phyloP scores from a whole-genome alignment of 2,888 invertebrate species.

The Orchesella flavescens region DNA sequence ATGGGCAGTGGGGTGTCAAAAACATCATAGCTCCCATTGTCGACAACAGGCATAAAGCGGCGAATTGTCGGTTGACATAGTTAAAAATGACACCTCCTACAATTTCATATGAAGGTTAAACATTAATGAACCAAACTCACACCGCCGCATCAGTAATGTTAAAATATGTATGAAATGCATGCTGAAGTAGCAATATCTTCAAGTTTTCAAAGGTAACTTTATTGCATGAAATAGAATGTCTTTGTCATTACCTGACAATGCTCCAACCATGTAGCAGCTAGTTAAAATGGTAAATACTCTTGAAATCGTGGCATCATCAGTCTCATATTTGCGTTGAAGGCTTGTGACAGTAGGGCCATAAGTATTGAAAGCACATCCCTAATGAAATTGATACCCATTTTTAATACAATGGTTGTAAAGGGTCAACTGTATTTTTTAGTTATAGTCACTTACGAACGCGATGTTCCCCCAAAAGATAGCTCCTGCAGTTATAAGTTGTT shows the following conservation, averaged over 20 bases:
- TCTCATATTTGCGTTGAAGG: constrained; percentile 61
- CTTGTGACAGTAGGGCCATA: constrained; percentile 64
- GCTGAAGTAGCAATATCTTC: not conserved
- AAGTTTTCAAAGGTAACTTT: not conserved
- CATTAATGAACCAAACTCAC: no score
- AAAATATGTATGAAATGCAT: no score
- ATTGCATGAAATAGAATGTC: not conserved
- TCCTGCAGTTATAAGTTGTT: constrained; percentile 46
- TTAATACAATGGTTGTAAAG: not conserved
- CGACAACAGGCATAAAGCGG: constrained; percentile 6
- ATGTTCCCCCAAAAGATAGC: constrained; percentile 56
- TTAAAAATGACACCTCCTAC: constrained; percentile 41
- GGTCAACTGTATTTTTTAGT: not conserved
- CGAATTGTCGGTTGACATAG: constrained; percentile 55
- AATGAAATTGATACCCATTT: not conserved
- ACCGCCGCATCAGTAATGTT: no score
- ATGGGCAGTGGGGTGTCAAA: constrained; percentile 57
- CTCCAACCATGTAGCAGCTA: constrained; percentile 55
- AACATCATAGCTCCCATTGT: constrained; percentile 47
- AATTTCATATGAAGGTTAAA: not conserved
- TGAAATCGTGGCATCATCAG: constrained; percentile 59
- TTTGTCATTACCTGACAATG: constrained; percentile 51
- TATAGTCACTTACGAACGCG: constrained; percentile 42
- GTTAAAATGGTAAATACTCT: constrained; percentile 61
- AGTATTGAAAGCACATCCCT: constrained; percentile 65